These are phyloP conservation scores for Peucedramus taeniatus DNA, from an alignment of 2,113 vertebrate genomes.

Conservation along the genomic window DNA sequence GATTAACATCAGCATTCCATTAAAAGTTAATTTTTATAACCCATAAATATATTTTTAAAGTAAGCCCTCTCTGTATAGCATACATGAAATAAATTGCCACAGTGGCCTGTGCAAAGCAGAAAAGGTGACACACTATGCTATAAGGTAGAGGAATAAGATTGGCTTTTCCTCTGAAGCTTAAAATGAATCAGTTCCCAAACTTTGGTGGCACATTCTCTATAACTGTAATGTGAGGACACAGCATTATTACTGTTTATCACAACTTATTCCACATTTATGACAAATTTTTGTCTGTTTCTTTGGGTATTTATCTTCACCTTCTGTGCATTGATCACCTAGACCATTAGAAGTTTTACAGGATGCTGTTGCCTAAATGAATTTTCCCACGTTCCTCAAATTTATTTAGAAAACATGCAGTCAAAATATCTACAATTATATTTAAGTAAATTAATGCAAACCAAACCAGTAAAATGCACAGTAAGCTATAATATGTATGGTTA, in stretches of 20 bases:
- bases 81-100: neutral
- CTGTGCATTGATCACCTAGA: neutral
- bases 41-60: neutral
- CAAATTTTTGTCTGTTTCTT: neutral
- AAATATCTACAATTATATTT: neutral
- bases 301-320: neutral
- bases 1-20: neutral
- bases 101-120: neutral
- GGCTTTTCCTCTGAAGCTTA: neutral
- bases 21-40: neutral
- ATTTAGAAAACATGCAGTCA: neutral
- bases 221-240: neutral
- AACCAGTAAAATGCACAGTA: neutral
- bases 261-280: neutral
- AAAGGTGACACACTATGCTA: neutral
- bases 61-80: neutral
- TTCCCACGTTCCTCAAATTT: neutral
- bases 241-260: neutral
- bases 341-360: neutral
- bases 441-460: neutral
- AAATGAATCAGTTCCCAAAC: neutral
- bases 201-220: neutral
- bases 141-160: neutral
- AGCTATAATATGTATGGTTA: neutral
- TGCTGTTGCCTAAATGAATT: neutral